Percentiles rank a stretch among this genome's conserved stretches.
phyloP scores from a whole-genome alignment of 1,140 invertebrate species.

The Onthophagus taurus region DNA sequence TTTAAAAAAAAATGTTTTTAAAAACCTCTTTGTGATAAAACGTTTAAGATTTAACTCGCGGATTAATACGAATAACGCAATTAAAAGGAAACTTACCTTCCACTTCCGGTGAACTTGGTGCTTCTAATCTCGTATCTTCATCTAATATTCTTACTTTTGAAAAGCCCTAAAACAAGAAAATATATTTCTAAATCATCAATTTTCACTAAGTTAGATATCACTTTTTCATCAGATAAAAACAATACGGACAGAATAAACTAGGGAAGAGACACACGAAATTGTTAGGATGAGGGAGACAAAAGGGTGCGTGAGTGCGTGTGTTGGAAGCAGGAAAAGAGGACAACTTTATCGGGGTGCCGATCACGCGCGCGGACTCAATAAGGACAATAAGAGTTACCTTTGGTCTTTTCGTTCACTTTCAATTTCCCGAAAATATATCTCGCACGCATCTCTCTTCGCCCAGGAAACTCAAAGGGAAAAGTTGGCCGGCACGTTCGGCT shows the following conservation, averaged over 20 bases:
- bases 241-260: too few species aligned
- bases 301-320: conserved; percentile 8
- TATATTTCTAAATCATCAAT: neutral
- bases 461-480: conserved; percentile 11
- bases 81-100: conserved; percentile 22
- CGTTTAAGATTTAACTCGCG: neutral
- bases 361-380: conserved; percentile 16
- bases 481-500: conserved; percentile 3
- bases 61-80: conserved; percentile 12
- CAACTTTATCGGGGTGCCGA: conserved; percentile 8
- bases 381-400: conserved; percentile 19
- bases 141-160: conserved; percentile 18
- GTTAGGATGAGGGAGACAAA: neutral
- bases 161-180: conserved; percentile 24
- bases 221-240: too few species aligned
- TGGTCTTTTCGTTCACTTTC: conserved; percentile 15
- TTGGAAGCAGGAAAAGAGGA: conserved; percentile 12
- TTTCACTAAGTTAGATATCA: neutral
- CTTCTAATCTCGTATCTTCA: conserved; percentile 15
- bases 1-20: conserved; percentile 22
- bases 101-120: conserved; percentile 18
- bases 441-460: conserved; percentile 6
- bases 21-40: too few species aligned
- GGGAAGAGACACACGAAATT: neutral
- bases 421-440: conserved; percentile 16